Base-by-base conservation (phyloP, 1,140 invertebrate species). In the Macrosteles quadrilineatus region DNA sequence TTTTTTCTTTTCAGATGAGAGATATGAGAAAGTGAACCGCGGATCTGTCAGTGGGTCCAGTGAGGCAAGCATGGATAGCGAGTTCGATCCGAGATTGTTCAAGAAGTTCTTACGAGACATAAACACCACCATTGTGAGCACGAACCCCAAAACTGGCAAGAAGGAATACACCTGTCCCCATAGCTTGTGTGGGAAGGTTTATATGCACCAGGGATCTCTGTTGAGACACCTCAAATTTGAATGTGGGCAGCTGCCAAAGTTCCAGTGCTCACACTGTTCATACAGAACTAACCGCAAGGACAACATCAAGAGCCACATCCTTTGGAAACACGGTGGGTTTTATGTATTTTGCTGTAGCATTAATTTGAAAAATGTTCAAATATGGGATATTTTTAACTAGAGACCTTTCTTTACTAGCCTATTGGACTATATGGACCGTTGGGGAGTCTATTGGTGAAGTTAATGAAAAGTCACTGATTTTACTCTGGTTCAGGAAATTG, bases 241-340 rank as follows among this genome's bases (percentile, higher is more conserved):
- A 63, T 82, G 80, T 55, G 78, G 80, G 12, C 69, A 79, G 30
- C 75, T 79, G 23, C 78, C 78, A 2, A 29, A 57, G 43, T 67
- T 70, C 25, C n/a, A 14, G 27, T 72, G 71, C 57, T 68, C 71
- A 17, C 63, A 70, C 36, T 72, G 71, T 21, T 50, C 57, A 11
- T 72, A 70, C 45, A 14, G 32, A 19, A 25, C 30, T 32, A 36
- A 53, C 32, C 32, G 69, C 25, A 70, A 67, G 17, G 25, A 50
- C n/a, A 59, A 66, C 19, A 19, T 72, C 47, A 68, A 47, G 23
- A 32, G 21, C 1, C 71, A 72, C 40, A 23, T 72, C 19, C 57
- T 71, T 40, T 27, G 21, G 29, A 69, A 69, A 40, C 71, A 72
- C 40, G 57, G 57, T 55, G 6, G 19, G 31, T 31, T 55, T 25